Percentiles rank a stretch among this genome's conserved stretches.
These are phyloP conservation scores for Hypothenemus hampei DNA, from an alignment of 1,140 invertebrate species.

Conservation along the genomic window DNA sequence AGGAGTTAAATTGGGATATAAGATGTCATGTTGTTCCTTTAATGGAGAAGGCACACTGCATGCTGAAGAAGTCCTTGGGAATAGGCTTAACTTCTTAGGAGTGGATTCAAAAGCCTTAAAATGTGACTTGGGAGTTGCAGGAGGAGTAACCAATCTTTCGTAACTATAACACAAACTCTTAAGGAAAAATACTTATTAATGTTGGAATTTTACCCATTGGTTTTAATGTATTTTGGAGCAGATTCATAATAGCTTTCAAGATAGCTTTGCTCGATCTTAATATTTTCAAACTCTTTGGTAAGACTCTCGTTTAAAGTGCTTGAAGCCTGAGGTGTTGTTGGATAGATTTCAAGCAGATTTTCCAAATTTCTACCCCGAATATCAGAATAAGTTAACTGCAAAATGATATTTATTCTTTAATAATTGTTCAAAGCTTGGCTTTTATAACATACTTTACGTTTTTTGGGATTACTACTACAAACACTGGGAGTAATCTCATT, in stretches of 20 bases:
- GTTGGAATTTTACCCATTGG: constrained; percentile 12
- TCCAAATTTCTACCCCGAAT: constrained; percentile 13
- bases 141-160: constrained; percentile 13
- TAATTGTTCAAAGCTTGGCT: background rate
- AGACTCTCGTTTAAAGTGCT: constrained; percentile 35
- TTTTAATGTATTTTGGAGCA: constrained; percentile 12
- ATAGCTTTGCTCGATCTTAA: constrained; percentile 25
- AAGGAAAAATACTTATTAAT: background rate
- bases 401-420: background rate
- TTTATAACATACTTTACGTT: constrained; percentile 19
- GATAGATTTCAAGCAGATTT: constrained; percentile 15
- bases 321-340: constrained; percentile 29
- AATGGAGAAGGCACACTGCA: constrained; percentile 23
- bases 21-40: constrained; percentile 32
- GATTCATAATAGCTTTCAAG: constrained; percentile 3
- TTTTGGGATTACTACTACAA: constrained; percentile 7
- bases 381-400: constrained; percentile 14
- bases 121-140: constrained; percentile 13
- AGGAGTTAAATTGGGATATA: constrained; percentile 29
- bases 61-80: constrained; percentile 18
- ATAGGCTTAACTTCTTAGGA: constrained; percentile 16
- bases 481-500: constrained; percentile 9
- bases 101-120: constrained; percentile 8
- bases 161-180: constrained; percentile 16
- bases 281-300: constrained; percentile 29